Percentiles rank a stretch among this genome's conserved stretches.
Conservation (phyloP, 2,797 vertebrate genomes). For the Momotus momota region DNA sequence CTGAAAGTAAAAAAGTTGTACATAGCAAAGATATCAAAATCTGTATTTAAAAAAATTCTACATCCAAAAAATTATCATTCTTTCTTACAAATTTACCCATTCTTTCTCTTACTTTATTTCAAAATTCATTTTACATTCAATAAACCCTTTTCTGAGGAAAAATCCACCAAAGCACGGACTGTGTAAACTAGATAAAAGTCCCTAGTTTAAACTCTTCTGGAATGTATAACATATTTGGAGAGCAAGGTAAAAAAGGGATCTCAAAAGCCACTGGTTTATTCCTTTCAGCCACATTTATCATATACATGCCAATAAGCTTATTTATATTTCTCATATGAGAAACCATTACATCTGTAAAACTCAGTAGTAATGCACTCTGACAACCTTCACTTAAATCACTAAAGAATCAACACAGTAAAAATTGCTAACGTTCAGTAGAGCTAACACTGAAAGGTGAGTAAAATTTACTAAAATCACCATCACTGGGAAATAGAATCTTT, state of each 20-base stretch:
- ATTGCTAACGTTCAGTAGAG: background rate
- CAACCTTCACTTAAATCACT: background rate
- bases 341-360: background rate
- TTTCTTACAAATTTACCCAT: background rate
- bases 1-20: background rate
- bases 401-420: background rate
- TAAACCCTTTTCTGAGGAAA: background rate
- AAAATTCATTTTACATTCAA: background rate
- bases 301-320: background rate
- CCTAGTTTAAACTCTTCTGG: background rate
- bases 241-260: background rate
- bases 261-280: background rate
- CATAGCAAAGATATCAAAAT: background rate
- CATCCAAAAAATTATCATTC: background rate
- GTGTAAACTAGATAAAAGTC: background rate
- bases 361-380: background rate
- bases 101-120: background rate
- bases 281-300: background rate
- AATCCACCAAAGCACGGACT: background rate
- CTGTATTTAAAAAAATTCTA: background rate
- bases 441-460: background rate
- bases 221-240: background rate
- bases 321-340: background rate
- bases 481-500: background rate
- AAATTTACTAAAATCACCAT: background rate